Conservation (phyloP, 2,888 invertebrate species). For the Clitarchus hookeri region DNA sequence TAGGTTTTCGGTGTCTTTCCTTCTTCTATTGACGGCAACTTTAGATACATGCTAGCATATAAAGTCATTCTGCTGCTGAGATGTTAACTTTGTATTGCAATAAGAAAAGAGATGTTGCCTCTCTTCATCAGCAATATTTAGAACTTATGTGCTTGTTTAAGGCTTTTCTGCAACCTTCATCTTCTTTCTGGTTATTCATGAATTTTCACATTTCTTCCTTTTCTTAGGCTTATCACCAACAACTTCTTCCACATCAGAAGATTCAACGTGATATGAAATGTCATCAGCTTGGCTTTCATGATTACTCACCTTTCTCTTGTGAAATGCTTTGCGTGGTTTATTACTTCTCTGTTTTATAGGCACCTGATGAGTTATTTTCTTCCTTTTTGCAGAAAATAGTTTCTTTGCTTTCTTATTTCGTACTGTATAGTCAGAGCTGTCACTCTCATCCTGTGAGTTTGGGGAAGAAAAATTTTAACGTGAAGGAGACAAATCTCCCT, state of each 20-base stretch:
- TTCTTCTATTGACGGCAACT: background rate
- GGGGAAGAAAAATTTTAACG: background rate
- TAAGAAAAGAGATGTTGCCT: background rate
- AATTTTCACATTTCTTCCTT: background rate
- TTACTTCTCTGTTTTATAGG: background rate
- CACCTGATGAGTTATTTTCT: background rate
- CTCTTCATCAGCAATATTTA: slow-evolving; percentile 1
- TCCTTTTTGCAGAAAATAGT: background rate
- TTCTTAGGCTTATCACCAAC: background rate
- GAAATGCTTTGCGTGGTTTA: background rate
- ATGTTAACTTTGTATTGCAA: background rate
- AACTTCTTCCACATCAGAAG: background rate
- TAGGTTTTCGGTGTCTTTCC: background rate
- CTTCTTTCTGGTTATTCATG: background rate
- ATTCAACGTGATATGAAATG: background rate
- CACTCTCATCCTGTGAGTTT: background rate
- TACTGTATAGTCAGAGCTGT: background rate
- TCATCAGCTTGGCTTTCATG: background rate
- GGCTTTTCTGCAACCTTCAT: background rate
- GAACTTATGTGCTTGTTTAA: background rate
- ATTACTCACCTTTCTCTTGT: background rate
- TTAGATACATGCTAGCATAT: background rate
- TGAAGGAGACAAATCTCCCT: background rate
- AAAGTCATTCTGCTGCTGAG: background rate
- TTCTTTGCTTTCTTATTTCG: background rate